Conservation (phyloP, 2,113 vertebrate species). For the Atractosteus spatula region DNA sequence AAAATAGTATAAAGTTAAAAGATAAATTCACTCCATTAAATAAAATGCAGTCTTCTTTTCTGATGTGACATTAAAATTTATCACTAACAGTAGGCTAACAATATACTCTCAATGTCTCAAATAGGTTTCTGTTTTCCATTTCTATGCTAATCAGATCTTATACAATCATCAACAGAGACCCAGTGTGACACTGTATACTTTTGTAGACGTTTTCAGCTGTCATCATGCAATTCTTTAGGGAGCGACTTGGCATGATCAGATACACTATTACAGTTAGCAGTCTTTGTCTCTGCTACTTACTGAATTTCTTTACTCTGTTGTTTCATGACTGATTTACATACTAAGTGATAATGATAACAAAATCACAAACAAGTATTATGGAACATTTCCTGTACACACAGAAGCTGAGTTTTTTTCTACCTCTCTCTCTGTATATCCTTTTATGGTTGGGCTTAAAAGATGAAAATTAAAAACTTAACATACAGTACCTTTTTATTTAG, state of each 20-base stretch:
- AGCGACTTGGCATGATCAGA: not conserved
- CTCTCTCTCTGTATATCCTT: not conserved
- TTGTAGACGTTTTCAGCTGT: conserved; percentile 1
- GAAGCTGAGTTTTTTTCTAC: not conserved
- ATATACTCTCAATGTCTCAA: not conserved
- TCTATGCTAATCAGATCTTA: conserved; percentile 12
- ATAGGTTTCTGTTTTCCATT: conserved; percentile 7
- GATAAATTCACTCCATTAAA: conserved; percentile 11
- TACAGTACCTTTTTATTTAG: too few species aligned
- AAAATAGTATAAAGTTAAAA: not conserved
- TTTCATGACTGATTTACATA: too few species aligned
- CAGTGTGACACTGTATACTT: not conserved
- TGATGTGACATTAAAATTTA: conserved; percentile 9
- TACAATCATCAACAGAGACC: conserved; percentile 6
- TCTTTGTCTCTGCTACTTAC: too few species aligned
- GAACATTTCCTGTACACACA: too few species aligned
- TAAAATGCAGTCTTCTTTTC: conserved; percentile 1
- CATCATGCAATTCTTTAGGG: conserved; percentile 3
- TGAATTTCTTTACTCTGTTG: too few species aligned
- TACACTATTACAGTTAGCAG: too few species aligned
- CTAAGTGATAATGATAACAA: too few species aligned
- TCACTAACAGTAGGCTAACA: not conserved
- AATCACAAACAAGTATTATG: too few species aligned
- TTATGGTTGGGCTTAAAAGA: not conserved
- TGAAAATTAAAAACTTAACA: not conserved